These are phyloP conservation scores for Ageneiosus marmoratus DNA, from an alignment of 2,113 vertebrate genomes.

Conservation along the genomic window DNA sequence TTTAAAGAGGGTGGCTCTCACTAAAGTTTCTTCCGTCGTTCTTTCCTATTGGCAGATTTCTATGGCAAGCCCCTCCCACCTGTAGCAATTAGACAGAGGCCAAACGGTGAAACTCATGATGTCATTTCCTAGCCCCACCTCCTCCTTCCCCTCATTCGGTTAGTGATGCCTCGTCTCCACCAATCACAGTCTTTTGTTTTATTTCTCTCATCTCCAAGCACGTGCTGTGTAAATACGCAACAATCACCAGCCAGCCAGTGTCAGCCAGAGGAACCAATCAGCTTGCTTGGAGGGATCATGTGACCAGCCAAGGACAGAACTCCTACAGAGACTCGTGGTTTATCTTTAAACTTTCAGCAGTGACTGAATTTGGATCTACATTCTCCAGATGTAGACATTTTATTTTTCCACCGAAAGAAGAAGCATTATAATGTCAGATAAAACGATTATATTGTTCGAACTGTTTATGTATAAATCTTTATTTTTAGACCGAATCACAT, in stretches of 20 bases:
- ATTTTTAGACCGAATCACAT: slow-evolving; percentile 12
- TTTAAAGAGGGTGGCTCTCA: neutral
- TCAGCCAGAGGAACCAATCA: slow-evolving; percentile 15
- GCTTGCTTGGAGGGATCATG: neutral
- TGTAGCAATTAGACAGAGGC: slow-evolving; percentile 69
- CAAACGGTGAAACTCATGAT: slow-evolving; percentile 74
- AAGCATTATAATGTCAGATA: neutral
- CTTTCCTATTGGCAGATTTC: slow-evolving; percentile 73
- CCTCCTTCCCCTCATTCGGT: neutral
- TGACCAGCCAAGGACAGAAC: slow-evolving; percentile 10
- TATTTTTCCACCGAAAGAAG: slow-evolving; percentile 8
- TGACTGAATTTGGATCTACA: slow-evolving; percentile 25
- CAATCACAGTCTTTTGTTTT: slow-evolving; percentile 63
- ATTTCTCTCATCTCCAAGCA: slow-evolving; percentile 66
- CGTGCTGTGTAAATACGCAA: slow-evolving; percentile 58
- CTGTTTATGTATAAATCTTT: neutral
- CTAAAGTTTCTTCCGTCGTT: slow-evolving; percentile 52
- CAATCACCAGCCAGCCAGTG: neutral
- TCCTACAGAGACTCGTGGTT: neutral
- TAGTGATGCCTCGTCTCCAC: slow-evolving; percentile 43
- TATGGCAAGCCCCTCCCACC: slow-evolving; percentile 79
- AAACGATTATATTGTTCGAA: neutral
- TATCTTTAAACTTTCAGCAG: slow-evolving; percentile 2
- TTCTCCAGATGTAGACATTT: neutral
- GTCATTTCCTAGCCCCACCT: slow-evolving; percentile 66